Evolutionary conservation across 2,888 invertebrate species (phyloP).

Genomic region (Pollenia griseotomentosa): DNA sequence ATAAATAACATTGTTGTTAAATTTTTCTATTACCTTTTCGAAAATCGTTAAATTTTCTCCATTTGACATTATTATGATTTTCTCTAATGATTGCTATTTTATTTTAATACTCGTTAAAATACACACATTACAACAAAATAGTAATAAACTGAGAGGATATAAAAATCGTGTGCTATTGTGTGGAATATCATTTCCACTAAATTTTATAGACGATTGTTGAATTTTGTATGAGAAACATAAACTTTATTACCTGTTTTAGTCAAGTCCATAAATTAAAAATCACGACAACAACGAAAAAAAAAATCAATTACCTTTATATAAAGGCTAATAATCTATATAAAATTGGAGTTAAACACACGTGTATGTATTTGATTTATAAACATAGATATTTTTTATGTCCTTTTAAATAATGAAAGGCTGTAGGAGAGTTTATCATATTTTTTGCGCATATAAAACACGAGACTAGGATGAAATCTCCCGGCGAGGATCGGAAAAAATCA

Average conservation of each 20-base stretch:
- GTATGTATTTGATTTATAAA: constrained; percentile 37
- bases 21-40: constrained; percentile 32
- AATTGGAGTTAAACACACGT: constrained; percentile 23
- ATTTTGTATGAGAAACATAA: constrained; percentile 13
- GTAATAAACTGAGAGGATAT: constrained; percentile 25
- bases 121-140: background rate
- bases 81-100: constrained; percentile 30
- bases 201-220: background rate
- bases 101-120: background rate
- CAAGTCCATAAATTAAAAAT: constrained; percentile 39
- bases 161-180: background rate
- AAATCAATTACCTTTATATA: constrained; percentile 33
- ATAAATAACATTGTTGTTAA: constrained; percentile 38
- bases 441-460: no score
- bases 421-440: no score
- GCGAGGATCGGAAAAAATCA: no score
- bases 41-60: constrained; percentile 32
- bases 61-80: constrained; percentile 48
- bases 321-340: constrained; percentile 39
- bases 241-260: constrained; percentile 7
- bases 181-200: constrained; percentile 12
- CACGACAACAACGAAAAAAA: background rate
- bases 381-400: background rate
- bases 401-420: background rate
- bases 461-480: no score